Base-by-base conservation (phyloP, 2,888 invertebrate species). In the Boloria euphrosyne region DNA sequence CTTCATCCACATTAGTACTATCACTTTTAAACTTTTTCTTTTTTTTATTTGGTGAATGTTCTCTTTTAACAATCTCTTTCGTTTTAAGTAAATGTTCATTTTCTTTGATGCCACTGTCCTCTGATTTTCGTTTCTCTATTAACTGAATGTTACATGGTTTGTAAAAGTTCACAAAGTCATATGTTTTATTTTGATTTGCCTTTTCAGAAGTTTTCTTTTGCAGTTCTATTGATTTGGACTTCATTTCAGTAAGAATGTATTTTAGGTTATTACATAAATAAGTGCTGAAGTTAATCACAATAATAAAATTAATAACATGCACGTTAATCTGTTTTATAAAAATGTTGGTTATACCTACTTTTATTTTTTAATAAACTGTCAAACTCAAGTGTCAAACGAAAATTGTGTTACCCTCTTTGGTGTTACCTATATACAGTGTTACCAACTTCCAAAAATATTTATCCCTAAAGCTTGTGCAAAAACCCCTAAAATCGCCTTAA, bases 81-180 rank as follows among this genome's bases (percentile, higher is more conserved):
- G 69, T 57, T 57, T 71, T 76, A 17, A 65, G 17, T 16, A n/a
- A 62, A 69, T 61, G 68, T 67, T 62, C 52, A 74, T 75, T 62
- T 74, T 78, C 67, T 68, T 67, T 38, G 73, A 71, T 59, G 68
- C 76, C 54, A 14, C 43, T 53, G 49, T 74, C 71, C 50, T 73
- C 75, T 50, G 64, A 44, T 58, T 75, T 73, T 62, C 74, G 77
- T 59, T 76, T 80, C 63, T 75, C 71, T 58, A 75, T 60, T 58
- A 72, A 61, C 57, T 74, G 76, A 62, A 65, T 71, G 64, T 72
- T 79, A n/a, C 87, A 74, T 67, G 81, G 78, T 80, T 83, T 84
- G 68, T 90, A 90, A 47, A 83, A 76, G 62, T 80, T 77, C 38
- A 82, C 74, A 77, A 87, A 90, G 54, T 88, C 85, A 54, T 80